Base-by-base conservation (phyloP, 2,113 vertebrate genomes). In the Eublepharis macularius region DNA sequence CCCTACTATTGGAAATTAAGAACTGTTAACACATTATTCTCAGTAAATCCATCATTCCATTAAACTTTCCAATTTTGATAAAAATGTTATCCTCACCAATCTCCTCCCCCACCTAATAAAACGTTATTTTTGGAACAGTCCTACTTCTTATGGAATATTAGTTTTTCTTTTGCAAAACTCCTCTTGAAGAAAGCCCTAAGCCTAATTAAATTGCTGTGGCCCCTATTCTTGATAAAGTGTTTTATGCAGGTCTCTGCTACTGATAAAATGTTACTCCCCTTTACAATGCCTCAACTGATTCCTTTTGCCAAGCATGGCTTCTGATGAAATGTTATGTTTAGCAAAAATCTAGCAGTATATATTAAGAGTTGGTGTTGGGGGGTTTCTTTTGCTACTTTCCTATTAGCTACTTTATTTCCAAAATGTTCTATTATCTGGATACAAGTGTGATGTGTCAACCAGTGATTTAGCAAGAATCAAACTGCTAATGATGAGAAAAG, bases 301-400 rank as follows among this genome's bases (percentile, higher is more conserved):
- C 16, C 17, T 91, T 94, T 93, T 95, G 91, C 93, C 92, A 93
- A 94, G 87, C 92, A 14, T 75, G 79, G 36, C 81, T 90, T 86
- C 92, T 93, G 93, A 89, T 74, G 91, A 95, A 95, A 94, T 90
- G 90, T 95, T 96, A 86, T 93, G 83, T 76, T 93, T 93, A 89
- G 87, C 89, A 89, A 89, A 4, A n/a, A 0, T n/a, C 17, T 60
- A 0, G 83, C 81, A 77, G 87, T 92, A 82, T 86, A 60, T 21
- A 54, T 60, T 21, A 94, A 91, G 43, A 88, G 85, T 88, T n/a
- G n/a, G n/a, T n/a, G n/a, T n/a, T n/a, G n/a, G n/a, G n/a, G n/a
- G n/a, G n/a, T n/a, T n/a, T n/a, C n/a, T n/a, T n/a, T n/a, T 60
- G 75, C 81, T 49, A 76, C 36, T 90, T 93, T n/a, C n/a, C 75